A percentile compares a stretch with the other conserved stretches of the same genome.
phyloP scores from a whole-genome alignment of 2,888 invertebrate species.

The Sceliomorpha sp. region DNA sequence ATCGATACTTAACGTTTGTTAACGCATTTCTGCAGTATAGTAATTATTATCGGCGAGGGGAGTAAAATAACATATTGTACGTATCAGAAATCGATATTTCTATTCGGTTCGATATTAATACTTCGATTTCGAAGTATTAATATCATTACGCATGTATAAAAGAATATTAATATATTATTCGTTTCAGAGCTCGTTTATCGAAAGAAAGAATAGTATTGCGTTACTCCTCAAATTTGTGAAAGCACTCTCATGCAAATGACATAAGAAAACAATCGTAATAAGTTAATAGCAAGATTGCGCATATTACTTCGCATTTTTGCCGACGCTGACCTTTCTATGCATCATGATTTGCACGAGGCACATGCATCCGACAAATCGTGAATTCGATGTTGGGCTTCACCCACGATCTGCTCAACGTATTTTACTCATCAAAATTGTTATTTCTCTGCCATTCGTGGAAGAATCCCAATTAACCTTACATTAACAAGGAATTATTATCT shows the following conservation, averaged over 20 bases:
- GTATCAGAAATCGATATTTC: no score
- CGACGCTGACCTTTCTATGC: conserved; percentile 43
- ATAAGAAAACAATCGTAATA: conserved; percentile 32
- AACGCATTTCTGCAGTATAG: no score
- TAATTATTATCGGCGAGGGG: no score
- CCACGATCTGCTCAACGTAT: conserved; percentile 24
- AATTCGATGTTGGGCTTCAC: conserved; percentile 40
- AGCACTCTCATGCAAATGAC: conserved; percentile 42
- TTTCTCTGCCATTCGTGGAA: conserved; percentile 21
- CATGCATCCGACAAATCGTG: conserved; percentile 39
- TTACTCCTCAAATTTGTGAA: conserved; percentile 28
- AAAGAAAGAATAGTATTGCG: conserved; percentile 13
- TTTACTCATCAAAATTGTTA: conserved; percentile 32
- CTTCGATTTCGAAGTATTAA: no score
- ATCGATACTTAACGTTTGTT: no score
- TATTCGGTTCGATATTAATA: no score
- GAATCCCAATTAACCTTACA: conserved; percentile 11
- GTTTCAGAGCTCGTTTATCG: no score
- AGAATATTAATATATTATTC: no score
- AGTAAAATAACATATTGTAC: no score
- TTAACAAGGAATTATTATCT: no score
- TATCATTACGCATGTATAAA: no score
- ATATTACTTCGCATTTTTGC: conserved; percentile 38
- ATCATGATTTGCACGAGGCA: conserved; percentile 45
- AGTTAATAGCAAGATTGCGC: conserved; percentile 24